phyloP scores from a whole-genome alignment of 1,140 invertebrate species.

The Papilio polyxenes region DNA sequence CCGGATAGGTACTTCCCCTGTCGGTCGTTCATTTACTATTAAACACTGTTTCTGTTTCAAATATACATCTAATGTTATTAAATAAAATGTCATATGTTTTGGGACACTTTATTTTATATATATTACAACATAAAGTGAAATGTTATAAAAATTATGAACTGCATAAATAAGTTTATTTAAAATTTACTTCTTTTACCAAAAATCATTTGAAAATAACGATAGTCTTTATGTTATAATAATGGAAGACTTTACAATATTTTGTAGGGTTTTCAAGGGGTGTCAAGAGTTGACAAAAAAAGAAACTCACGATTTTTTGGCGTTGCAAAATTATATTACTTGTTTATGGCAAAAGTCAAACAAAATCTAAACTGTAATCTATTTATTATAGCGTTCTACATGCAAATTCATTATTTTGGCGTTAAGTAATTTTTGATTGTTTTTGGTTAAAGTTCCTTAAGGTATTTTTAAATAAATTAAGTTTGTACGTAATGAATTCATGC shows the following conservation, averaged over 20 bases:
- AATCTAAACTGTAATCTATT: slow-evolving; percentile 37
- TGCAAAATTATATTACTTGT: slow-evolving; percentile 32
- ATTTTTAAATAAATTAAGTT: slow-evolving; percentile 35
- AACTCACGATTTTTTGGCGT: not conserved
- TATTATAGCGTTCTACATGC: slow-evolving; percentile 36
- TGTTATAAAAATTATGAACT: not conserved
- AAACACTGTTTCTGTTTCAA: too few species aligned
- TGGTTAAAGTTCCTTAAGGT: slow-evolving; percentile 28
- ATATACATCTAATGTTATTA: too few species aligned
- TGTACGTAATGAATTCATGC: slow-evolving; percentile 33
- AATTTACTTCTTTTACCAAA: not conserved
- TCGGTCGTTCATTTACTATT: not conserved
- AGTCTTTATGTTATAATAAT: too few species aligned
- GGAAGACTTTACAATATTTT: not conserved
- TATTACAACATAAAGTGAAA: not conserved
- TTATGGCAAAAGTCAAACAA: slow-evolving; percentile 38
- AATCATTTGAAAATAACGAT: not conserved
- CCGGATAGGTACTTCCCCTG: not conserved
- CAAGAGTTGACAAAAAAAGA: slow-evolving; percentile 26
- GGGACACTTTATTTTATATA: too few species aligned
- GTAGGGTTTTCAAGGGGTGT: not conserved
- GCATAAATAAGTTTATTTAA: not conserved
- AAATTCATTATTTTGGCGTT: slow-evolving; percentile 35
- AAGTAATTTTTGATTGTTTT: slow-evolving; percentile 28
- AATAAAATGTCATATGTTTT: too few species aligned